A percentile compares a stretch with the other conserved stretches of the same genome.
Evolutionary conservation across 2,113 vertebrate genomes (phyloP).

Genomic region (Perccottus glenii): DNA sequence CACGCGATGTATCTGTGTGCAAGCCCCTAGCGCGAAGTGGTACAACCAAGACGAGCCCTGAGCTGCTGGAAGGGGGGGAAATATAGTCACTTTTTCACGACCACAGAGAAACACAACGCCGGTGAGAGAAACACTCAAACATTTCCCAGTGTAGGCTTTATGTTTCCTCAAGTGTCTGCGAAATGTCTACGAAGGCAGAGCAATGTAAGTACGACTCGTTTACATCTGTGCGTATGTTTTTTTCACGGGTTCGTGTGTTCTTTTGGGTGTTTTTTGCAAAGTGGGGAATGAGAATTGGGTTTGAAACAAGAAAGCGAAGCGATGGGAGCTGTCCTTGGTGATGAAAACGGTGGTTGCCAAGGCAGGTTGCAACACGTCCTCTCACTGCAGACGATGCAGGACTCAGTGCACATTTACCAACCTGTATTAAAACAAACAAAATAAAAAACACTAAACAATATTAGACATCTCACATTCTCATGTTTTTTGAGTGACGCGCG

Average conservation of each 20-base stretch:
- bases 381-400: constrained; percentile 71
- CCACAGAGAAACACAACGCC: constrained; percentile 72
- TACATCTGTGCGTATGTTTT: background rate
- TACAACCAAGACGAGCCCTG: constrained; percentile 74
- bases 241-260: constrained; percentile 12
- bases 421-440: constrained; percentile 17
- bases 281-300: constrained; percentile 38
- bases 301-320: constrained; percentile 50
- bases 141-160: constrained; percentile 62
- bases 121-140: constrained; percentile 59
- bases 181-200: constrained; percentile 97
- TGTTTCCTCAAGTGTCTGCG: constrained; percentile 67
- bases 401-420: constrained; percentile 29
- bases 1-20: constrained; percentile 11
- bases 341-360: constrained; percentile 79
- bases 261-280: constrained; percentile 23
- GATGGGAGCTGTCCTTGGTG: constrained; percentile 83
- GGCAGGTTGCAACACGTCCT: constrained; percentile 84
- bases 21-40: constrained; percentile 65
- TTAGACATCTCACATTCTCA: constrained; percentile 9
- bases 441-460: constrained; percentile 24
- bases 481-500: constrained; percentile 20
- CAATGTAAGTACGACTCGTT: constrained; percentile 88
- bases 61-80: constrained; percentile 62
- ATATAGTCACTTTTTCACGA: constrained; percentile 76